phyloP scores from a whole-genome alignment of 2,797 vertebrate species.

The Cyprinodon diabolis region DNA sequence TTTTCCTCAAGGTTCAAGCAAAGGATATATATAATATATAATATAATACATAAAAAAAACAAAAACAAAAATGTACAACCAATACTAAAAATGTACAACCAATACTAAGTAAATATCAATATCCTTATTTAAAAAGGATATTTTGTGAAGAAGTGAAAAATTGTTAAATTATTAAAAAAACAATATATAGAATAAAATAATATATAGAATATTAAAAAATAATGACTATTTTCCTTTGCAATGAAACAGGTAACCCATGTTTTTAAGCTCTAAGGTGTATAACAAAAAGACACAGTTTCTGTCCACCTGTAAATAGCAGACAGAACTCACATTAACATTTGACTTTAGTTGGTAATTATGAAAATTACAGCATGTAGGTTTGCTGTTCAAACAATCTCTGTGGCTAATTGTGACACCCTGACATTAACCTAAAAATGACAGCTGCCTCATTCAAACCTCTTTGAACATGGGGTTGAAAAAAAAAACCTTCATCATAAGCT shows the following conservation, averaged over 20 bases:
- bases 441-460: constrained; percentile 16
- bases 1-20: too few relatives aligned
- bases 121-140: too few relatives aligned
- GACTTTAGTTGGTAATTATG: not conserved
- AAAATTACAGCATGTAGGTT: not conserved
- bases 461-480: not conserved
- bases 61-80: too few relatives aligned
- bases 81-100: too few relatives aligned
- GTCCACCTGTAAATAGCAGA: not conserved
- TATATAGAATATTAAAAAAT: not conserved
- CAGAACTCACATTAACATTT: constrained; percentile 4
- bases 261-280: not conserved
- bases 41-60: too few relatives aligned
- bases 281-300: not conserved
- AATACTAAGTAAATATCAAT: too few relatives aligned
- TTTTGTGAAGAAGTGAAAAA: too few relatives aligned
- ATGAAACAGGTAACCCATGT: not conserved
- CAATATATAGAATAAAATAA: too few relatives aligned
- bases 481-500: constrained; percentile 10
- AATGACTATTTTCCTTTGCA: not conserved
- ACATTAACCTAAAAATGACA: constrained; percentile 27
- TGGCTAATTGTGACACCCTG: constrained; percentile 4
- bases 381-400: not conserved
- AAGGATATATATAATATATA: too few relatives aligned
- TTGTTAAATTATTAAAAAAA: too few relatives aligned